Conservation (phyloP, 2,113 vertebrate genomes). For the Dendrocopos noguchii region DNA sequence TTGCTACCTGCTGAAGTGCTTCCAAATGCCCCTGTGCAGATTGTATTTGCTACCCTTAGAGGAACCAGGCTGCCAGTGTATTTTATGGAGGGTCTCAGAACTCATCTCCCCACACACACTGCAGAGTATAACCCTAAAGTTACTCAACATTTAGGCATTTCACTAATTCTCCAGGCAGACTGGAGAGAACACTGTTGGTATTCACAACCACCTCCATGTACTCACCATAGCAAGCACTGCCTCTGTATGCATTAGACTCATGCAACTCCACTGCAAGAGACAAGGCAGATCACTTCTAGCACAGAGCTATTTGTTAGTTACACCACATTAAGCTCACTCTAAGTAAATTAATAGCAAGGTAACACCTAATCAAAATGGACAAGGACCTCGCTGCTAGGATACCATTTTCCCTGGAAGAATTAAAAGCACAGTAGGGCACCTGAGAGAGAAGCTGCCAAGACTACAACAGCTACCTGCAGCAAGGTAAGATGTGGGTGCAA, state of each 20-base stretch:
- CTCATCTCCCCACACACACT: no score
- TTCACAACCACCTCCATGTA: background rate
- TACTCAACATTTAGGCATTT: background rate
- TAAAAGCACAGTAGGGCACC: background rate
- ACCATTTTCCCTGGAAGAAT: background rate
- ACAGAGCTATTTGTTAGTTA: background rate
- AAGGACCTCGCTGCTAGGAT: background rate
- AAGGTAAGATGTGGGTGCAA: background rate
- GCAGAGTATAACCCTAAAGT: accelerated
- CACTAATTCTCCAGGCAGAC: background rate
- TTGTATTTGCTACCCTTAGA: background rate
- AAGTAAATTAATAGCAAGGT: background rate
- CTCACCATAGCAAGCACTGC: background rate
- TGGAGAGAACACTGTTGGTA: background rate
- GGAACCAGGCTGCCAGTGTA: background rate
- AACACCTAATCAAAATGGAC: background rate
- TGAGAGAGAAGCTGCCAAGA: background rate
- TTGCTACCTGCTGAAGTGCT: background rate
- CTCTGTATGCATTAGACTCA: background rate
- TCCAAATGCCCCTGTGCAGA: accelerated
- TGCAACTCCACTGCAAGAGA: background rate
- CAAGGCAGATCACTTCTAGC: background rate
- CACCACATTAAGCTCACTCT: background rate
- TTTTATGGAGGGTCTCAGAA: background rate
- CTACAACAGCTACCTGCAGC: background rate